Conservation (phyloP, 2,888 invertebrate genomes). For the Phragmatobia fuliginosa region DNA sequence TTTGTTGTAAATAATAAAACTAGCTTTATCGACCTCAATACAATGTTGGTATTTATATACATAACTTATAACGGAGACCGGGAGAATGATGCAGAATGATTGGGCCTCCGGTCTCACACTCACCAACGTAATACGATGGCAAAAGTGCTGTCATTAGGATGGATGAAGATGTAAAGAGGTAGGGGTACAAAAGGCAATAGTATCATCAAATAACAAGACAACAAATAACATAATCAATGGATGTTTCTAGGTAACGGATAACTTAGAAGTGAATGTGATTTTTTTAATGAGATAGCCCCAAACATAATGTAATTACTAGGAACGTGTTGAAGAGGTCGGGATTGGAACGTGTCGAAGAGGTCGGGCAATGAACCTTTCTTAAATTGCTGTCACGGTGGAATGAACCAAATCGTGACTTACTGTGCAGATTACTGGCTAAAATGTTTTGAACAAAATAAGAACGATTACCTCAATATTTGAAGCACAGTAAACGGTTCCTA, state of each 20-base stretch:
- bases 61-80: too few species aligned
- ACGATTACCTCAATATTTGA: background rate
- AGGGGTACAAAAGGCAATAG: too few species aligned
- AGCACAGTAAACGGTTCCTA: background rate
- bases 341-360: background rate
- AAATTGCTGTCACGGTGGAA: background rate
- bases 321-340: background rate
- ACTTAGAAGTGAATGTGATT: too few species aligned
- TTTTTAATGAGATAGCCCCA: background rate
- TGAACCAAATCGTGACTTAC: constrained; percentile 3
- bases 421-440: background rate
- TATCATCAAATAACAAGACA: background rate
- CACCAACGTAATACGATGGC: too few species aligned
- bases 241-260: too few species aligned
- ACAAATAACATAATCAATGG: background rate
- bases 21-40: background rate
- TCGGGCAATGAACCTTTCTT: background rate
- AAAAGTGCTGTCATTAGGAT: too few species aligned
- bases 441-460: background rate
- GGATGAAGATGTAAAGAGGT: too few species aligned
- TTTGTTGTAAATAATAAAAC: background rate
- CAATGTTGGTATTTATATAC: too few species aligned
- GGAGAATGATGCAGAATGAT: too few species aligned
- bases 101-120: too few species aligned
- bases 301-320: background rate